phyloP scores from a whole-genome alignment of 2,113 vertebrate genomes.

The Mastomys natalensis region DNA sequence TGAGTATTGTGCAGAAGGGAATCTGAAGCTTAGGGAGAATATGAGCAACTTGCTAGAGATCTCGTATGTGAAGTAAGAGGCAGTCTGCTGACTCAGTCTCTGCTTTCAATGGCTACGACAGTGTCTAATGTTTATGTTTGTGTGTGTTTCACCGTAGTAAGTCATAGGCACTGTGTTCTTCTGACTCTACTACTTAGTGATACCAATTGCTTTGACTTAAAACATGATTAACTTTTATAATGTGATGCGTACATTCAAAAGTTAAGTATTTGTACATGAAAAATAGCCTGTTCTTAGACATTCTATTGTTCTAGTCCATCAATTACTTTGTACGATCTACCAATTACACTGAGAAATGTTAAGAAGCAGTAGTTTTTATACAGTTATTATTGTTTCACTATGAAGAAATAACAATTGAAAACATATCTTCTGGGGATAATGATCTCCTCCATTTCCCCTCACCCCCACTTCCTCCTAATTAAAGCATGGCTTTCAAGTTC shows the following conservation, averaged over 20 bases:
- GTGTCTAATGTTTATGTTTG: neutral
- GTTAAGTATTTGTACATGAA: neutral
- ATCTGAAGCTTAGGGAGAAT: neutral
- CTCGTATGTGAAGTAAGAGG: neutral
- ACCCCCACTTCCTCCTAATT: neutral
- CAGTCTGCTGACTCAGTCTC: neutral
- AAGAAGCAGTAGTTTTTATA: conserved; percentile 38
- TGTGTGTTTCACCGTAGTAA: neutral
- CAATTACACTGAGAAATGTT: conserved; percentile 27
- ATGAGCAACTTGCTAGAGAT: neutral
- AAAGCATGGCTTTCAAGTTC: conserved; percentile 49
- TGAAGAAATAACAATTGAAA: conserved; percentile 31
- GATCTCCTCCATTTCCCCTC: neutral
- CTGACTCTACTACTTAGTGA: neutral
- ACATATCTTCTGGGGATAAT: neutral
- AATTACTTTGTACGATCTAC: conserved; percentile 13
- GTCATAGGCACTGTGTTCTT: neutral
- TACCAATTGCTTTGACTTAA: neutral
- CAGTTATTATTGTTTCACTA: neutral
- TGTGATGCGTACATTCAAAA: conserved; percentile 14
- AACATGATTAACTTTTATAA: conserved; percentile 6
- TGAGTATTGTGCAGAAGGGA: conserved; percentile 1
- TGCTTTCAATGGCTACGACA: neutral
- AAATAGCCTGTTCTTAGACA: neutral
- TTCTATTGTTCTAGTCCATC: neutral